Percentiles rank a stretch among this genome's conserved stretches.
phyloP scores from a whole-genome alignment of 2,888 invertebrate species.

The Patella depressa region DNA sequence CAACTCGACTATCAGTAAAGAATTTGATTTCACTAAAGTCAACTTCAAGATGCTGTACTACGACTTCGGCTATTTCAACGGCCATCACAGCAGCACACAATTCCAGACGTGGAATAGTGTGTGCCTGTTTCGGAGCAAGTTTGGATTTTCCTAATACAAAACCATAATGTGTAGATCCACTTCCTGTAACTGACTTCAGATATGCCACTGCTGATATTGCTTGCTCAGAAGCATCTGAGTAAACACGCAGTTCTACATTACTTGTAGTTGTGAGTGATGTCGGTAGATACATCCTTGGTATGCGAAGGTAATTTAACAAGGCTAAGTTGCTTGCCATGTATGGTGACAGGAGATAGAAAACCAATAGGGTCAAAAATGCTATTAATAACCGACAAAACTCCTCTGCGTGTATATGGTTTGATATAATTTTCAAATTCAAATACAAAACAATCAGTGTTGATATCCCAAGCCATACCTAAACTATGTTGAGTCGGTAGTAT shows the following conservation, averaged over 20 bases:
- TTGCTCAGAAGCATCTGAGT: constrained; percentile 36
- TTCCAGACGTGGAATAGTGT: constrained; percentile 34
- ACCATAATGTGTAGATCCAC: background rate
- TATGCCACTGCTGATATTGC: constrained; percentile 30
- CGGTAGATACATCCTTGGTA: constrained; percentile 22
- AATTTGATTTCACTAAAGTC: background rate
- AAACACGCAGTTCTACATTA: constrained; percentile 24
- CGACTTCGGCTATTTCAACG: constrained; percentile 10
- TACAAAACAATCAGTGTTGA: background rate
- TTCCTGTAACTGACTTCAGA: constrained; percentile 6
- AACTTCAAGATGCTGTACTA: constrained; percentile 16
- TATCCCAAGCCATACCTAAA: constrained; percentile 21
- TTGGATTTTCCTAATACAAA: constrained; percentile 28
- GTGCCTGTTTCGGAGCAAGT: constrained; percentile 23
- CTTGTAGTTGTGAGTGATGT: background rate
- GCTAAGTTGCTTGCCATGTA: constrained; percentile 17
- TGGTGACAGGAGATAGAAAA: constrained; percentile 18
- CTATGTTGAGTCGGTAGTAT: constrained; percentile 11
- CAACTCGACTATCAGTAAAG: constrained; percentile 1
- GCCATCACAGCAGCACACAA: constrained; percentile 31
- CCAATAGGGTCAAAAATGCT: constrained; percentile 28
- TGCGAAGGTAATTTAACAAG: constrained; percentile 6
- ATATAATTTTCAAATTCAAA: constrained; percentile 4
- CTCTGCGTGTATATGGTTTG: constrained; percentile 22
- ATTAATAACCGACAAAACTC: constrained; percentile 22